Percentiles rank a stretch among this genome's conserved stretches.
phyloP scores from a whole-genome alignment of 1,140 invertebrate genomes.

The Caerostris darwini region DNA sequence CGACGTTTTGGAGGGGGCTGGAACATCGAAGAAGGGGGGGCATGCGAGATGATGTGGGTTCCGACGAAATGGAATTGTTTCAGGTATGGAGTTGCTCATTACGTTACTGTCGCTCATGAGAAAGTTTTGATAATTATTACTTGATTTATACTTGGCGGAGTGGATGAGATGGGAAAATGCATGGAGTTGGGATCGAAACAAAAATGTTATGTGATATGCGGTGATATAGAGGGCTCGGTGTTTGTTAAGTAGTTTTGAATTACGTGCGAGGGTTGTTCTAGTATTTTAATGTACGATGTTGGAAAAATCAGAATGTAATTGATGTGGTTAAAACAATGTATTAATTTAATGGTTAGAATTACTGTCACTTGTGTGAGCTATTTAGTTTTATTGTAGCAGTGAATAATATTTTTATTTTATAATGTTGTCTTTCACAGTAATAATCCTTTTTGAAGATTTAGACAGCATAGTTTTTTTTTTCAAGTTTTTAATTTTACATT shows the following conservation, averaged over 20 bases:
- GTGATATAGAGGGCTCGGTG: not conserved
- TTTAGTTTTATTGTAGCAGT: too few species aligned
- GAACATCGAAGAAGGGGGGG: not conserved
- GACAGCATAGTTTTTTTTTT: too few species aligned
- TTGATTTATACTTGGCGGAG: slow-evolving; percentile 9
- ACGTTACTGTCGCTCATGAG: slow-evolving; percentile 36
- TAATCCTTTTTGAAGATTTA: too few species aligned
- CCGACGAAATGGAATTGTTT: slow-evolving; percentile 53
- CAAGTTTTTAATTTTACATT: too few species aligned
- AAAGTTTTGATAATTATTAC: slow-evolving; percentile 19
- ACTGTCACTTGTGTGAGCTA: too few species aligned
- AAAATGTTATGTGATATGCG: not conserved
- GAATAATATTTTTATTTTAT: too few species aligned
- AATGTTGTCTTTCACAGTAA: too few species aligned
- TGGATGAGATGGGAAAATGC: not conserved
- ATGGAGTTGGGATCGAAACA: not conserved
- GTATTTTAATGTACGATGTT: too few species aligned
- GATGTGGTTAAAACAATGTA: too few species aligned
- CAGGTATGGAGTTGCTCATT: slow-evolving; percentile 30
- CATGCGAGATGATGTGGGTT: not conserved
- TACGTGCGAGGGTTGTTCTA: not conserved
- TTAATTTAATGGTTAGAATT: too few species aligned
- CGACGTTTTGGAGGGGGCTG: not conserved
- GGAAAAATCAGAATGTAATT: too few species aligned
- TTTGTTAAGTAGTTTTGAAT: not conserved